Base-by-base conservation (phyloP, 2,888 invertebrate species). In the Serrognathus titanus region DNA sequence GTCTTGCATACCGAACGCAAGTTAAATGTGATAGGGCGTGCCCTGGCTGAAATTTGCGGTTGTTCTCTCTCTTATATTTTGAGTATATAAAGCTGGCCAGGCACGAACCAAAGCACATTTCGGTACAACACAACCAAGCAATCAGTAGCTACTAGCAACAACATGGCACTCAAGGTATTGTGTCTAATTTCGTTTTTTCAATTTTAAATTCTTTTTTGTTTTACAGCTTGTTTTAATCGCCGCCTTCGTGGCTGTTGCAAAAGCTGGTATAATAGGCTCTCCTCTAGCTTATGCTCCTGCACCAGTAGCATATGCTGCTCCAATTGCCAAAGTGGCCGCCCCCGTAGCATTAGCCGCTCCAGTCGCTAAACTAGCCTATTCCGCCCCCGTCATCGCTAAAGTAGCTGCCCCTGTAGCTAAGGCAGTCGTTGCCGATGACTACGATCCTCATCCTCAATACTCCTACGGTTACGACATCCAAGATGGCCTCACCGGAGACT, bases 381-480 rank as follows among this genome's bases (percentile, higher is more conserved):
- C 55, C 9, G 48, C 56, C 10, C 56, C 78, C 24, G 65, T 75
- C 1, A 72, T 76, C 4, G 73, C 74, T 2, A 75, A 72, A 48
- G 39, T 65, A n/a, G 57, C 61, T 8, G 67, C 66, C 39, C 67
- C 66, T 38, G 66, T 68, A 16, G 66, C 67, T 13, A 65, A 67
- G 46, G 75, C 75, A 60, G 75, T 74, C 31, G 72, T 72, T 7
- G 52, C 46, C 43, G 73, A 71, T 55, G 74, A 78, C n/a, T 78
- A 75, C 67, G 81, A 82, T 70, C 79, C 81, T 39, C 79, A 82
- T 71, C 78, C 83, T 0, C 82, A 83, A 63, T 83, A 82, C 77
- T 79, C 77, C 67, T 83, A 79, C 73, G 79, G 80, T 1, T 83
- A 83, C 72, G 82, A 81, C 63, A 80, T 83, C 11, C 80, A 82